Evolutionary conservation across 2,888 invertebrate species (phyloP).

Genomic region (Hymenopus coronatus): DNA sequence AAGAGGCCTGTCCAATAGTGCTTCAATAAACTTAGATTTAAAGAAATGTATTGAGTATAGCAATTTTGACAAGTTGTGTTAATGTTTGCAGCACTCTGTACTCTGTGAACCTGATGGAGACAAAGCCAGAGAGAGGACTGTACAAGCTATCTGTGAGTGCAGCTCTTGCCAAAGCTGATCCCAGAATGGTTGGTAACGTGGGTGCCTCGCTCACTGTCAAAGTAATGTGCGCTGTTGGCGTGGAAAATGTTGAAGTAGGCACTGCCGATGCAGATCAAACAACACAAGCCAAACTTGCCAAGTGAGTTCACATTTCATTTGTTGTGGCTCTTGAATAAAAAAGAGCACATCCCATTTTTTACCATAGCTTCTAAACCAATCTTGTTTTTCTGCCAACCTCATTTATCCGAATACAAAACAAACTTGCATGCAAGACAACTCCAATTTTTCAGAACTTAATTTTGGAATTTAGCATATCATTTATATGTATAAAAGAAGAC

Average conservation of each 20-base stretch:
- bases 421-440: too few relatives aligned
- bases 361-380: too few relatives aligned
- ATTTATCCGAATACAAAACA: too few relatives aligned
- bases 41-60: too few relatives aligned
- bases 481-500: too few relatives aligned
- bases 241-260: slow-evolving; percentile 80
- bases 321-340: too few relatives aligned
- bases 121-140: slow-evolving; percentile 78
- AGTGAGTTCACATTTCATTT: slow-evolving; percentile 44
- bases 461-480: too few relatives aligned
- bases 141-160: slow-evolving; percentile 79
- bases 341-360: too few relatives aligned
- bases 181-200: slow-evolving; percentile 55
- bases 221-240: slow-evolving; percentile 71
- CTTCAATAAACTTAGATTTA: too few relatives aligned
- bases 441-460: too few relatives aligned
- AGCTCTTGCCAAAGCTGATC: slow-evolving; percentile 58
- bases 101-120: slow-evolving; percentile 71
- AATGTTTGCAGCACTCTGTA: slow-evolving; percentile 59
- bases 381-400: too few relatives aligned
- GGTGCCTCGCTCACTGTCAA: slow-evolving; percentile 58
- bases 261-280: slow-evolving; percentile 88
- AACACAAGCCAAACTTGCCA: slow-evolving; percentile 70
- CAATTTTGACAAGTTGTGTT: neutral
- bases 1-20: too few relatives aligned